phyloP scores from a whole-genome alignment of 2,888 invertebrate species.

The Marasmarcha lunaedactyla region DNA sequence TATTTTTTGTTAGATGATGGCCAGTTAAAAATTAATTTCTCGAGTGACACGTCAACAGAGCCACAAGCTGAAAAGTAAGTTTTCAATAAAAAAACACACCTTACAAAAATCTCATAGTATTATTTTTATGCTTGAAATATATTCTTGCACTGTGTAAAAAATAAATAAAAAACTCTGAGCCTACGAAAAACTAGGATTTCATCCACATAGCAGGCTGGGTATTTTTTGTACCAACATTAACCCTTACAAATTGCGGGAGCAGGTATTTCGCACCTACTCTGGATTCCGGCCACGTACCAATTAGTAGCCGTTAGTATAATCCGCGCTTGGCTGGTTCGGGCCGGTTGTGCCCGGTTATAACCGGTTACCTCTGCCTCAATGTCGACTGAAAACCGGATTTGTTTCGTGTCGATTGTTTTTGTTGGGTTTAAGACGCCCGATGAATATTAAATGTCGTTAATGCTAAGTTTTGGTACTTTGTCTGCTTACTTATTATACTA shows the following conservation, averaged over 20 bases:
- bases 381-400: slow-evolving; percentile 34
- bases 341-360: slow-evolving; percentile 15
- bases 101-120: no score
- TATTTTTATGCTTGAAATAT: no score
- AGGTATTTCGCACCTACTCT: slow-evolving; percentile 17
- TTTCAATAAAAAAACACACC: no score
- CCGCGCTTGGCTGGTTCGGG: slow-evolving; percentile 18
- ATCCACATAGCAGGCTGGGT: background rate
- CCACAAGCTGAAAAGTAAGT: no score
- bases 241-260: background rate
- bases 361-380: slow-evolving; percentile 26
- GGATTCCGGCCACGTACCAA: slow-evolving; percentile 52
- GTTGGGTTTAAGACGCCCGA: slow-evolving; percentile 22
- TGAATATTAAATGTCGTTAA: slow-evolving; percentile 30
- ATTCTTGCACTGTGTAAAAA: no score
- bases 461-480: slow-evolving; percentile 13
- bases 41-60: no score
- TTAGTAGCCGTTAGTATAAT: slow-evolving; percentile 39
- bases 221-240: background rate
- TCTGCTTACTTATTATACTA: no score
- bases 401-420: slow-evolving; percentile 58
- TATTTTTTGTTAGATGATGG: no score
- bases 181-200: no score
- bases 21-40: no score
- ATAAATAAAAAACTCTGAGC: no score